Evolutionary conservation across 2,888 invertebrate species (phyloP).

Genomic region (Pammene aurita): DNA sequence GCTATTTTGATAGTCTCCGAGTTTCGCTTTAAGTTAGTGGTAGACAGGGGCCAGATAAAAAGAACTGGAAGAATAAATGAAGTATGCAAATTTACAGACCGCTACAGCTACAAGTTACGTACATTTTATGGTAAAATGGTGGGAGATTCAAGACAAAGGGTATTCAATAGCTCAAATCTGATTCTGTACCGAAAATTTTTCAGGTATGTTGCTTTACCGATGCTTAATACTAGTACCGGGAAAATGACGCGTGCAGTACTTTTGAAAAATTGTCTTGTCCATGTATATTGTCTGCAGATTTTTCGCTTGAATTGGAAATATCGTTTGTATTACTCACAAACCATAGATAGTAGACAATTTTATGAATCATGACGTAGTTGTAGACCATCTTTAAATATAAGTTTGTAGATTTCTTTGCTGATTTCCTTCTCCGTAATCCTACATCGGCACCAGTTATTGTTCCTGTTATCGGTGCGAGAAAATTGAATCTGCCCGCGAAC

Average conservation of each 20-base stretch:
- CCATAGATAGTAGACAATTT: not conserved
- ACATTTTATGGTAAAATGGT: too few species aligned
- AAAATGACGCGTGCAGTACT: too few species aligned
- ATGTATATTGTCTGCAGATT: too few species aligned
- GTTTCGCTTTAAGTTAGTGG: constrained; percentile 32
- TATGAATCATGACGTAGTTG: not conserved
- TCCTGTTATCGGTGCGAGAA: constrained; percentile 73
- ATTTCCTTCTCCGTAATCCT: constrained; percentile 22
- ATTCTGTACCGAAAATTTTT: too few species aligned
- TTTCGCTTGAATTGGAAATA: too few species aligned
- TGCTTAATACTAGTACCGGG: too few species aligned
- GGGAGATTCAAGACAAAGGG: not conserved
- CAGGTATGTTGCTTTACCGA: too few species aligned
- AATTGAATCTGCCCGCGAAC: constrained; percentile 81
- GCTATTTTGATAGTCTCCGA: constrained; percentile 42
- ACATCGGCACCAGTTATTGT: constrained; percentile 51
- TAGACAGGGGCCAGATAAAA: constrained; percentile 21
- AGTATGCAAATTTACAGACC: constrained; percentile 3
- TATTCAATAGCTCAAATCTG: too few species aligned
- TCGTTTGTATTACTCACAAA: too few species aligned
- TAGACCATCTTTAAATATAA: not conserved
- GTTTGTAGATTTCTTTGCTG: not conserved
- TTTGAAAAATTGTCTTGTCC: too few species aligned
- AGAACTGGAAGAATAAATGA: constrained; percentile 23
- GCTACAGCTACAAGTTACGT: not conserved